Evolutionary conservation across 2,888 invertebrate species (phyloP).

Genomic region (Platycnemis pennipes): DNA sequence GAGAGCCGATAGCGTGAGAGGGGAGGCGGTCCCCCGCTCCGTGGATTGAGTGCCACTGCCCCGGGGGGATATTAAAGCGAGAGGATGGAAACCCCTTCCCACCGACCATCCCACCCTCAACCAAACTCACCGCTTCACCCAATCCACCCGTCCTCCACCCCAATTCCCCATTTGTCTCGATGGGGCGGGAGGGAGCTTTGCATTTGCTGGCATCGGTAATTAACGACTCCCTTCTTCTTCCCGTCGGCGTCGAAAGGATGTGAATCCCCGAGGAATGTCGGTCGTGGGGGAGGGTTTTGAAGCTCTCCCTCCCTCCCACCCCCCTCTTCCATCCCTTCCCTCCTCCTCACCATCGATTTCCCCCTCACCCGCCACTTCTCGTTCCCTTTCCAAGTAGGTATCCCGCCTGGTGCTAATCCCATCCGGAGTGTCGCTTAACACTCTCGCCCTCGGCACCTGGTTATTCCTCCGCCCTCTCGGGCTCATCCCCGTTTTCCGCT

Average conservation of each 20-base stretch:
- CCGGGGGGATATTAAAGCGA: background rate
- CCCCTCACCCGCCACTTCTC: background rate
- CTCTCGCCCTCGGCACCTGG: background rate
- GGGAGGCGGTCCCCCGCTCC: background rate
- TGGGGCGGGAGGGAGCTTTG: background rate
- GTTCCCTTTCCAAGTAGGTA: too few species aligned
- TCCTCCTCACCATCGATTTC: background rate
- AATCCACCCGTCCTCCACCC: background rate
- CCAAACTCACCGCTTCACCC: background rate
- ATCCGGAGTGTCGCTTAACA: background rate
- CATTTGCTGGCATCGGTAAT: constrained; percentile 63
- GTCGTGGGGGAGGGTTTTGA: background rate
- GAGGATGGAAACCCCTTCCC: background rate
- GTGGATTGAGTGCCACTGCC: constrained; percentile 49
- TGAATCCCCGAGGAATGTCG: constrained; percentile 42
- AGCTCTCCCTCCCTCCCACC: background rate
- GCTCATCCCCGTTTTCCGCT: too few species aligned
- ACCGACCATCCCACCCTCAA: background rate
- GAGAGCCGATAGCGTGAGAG: constrained; percentile 40
- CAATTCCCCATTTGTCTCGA: constrained; percentile 54
- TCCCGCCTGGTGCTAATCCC: too few species aligned
- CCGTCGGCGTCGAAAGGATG: background rate
- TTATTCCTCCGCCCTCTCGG: too few species aligned
- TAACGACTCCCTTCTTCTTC: constrained; percentile 43
- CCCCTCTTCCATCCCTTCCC: background rate